Evolutionary conservation across 2,888 invertebrate genomes (phyloP).

Genomic region (Lomographa bimaculata): DNA sequence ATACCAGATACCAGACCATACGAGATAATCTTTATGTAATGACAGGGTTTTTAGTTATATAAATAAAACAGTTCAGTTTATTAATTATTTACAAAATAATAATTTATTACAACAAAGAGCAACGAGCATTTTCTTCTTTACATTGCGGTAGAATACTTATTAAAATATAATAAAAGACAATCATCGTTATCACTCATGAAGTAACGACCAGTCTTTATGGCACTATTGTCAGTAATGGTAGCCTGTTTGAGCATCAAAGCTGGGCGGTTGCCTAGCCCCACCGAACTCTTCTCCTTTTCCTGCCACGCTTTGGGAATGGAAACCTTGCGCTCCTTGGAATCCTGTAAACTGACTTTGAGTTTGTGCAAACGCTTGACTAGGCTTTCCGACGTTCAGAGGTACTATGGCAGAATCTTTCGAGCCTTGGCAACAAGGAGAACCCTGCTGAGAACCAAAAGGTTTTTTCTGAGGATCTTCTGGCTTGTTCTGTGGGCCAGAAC

Average conservation of each 20-base stretch:
- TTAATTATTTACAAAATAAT: constrained; percentile 30
- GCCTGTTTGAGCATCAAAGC: constrained; percentile 63
- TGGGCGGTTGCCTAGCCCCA: constrained; percentile 60
- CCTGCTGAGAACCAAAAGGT: constrained; percentile 13
- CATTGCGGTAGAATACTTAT: constrained; percentile 12
- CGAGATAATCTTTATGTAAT: no score
- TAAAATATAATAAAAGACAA: not conserved
- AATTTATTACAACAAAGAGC: constrained; percentile 29
- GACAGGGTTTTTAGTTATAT: no score
- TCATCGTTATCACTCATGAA: constrained; percentile 2
- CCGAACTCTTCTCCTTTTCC: constrained; percentile 62
- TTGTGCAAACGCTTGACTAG: constrained; percentile 24
- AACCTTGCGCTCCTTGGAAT: constrained; percentile 36
- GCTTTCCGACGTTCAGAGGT: constrained; percentile 20
- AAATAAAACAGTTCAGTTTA: constrained; percentile 4
- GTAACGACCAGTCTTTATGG: constrained; percentile 33
- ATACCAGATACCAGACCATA: no score
- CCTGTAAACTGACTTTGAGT: constrained; percentile 22
- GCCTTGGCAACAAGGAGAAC: constrained; percentile 22
- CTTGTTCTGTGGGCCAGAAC: constrained; percentile 6
- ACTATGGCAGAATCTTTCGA: constrained; percentile 21
- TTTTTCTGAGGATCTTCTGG: constrained; percentile 14
- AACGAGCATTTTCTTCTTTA: constrained; percentile 6
- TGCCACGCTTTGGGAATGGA: constrained; percentile 36
- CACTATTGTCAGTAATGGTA: constrained; percentile 61